A percentile compares a stretch with the other conserved stretches of the same genome.
Evolutionary conservation across 2,888 invertebrate genomes (phyloP).

Genomic region (Pristionchus fissidentatus): DNA sequence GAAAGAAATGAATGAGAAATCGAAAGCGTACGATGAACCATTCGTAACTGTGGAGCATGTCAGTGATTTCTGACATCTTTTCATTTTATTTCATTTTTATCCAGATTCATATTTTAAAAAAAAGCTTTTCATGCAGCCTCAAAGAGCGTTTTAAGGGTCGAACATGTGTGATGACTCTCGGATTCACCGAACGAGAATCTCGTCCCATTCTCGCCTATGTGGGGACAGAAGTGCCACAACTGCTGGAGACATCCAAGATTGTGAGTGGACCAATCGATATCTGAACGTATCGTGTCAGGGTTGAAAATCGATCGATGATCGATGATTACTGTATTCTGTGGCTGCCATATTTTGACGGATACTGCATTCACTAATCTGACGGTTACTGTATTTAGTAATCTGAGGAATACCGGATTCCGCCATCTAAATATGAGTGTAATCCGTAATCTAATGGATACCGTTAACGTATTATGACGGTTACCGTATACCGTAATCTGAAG

Average conservation of each 20-base stretch:
- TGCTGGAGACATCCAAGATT: neutral
- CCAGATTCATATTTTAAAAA: neutral
- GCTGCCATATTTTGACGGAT: no score
- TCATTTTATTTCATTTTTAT: no score
- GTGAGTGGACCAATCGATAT: neutral
- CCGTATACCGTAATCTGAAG: no score
- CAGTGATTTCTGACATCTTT: neutral
- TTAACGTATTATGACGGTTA: no score
- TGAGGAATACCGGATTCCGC: no score
- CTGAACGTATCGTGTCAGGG: neutral
- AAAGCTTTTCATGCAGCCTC: neutral
- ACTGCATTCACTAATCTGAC: no score
- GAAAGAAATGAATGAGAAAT: no score
- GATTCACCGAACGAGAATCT: constrained; percentile 15
- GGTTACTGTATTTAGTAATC: no score
- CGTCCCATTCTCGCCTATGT: constrained; percentile 33
- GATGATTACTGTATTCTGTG: no score
- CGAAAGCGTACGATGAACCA: neutral
- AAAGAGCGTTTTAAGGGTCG: constrained; percentile 12
- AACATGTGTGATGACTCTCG: constrained; percentile 19
- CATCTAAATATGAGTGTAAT: no score
- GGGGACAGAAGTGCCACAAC: neutral
- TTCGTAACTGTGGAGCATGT: constrained; percentile 5
- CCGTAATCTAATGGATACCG: no score
- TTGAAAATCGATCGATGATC: no score